Evolutionary conservation across 2,113 vertebrate species (phyloP).

Genomic region (Cheirogaleus medius): DNA sequence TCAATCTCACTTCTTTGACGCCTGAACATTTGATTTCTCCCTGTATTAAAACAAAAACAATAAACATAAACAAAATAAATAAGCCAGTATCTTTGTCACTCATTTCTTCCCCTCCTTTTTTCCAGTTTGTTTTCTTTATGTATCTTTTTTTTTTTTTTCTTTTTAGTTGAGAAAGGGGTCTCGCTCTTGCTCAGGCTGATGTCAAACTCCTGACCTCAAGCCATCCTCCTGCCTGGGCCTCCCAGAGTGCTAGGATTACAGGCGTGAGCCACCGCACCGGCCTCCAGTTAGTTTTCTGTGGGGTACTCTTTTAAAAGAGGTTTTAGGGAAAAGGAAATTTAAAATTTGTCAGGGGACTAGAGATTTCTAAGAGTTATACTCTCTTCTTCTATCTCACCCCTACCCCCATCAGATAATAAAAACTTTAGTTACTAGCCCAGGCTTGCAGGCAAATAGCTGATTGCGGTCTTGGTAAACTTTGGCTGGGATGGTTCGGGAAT

Average conservation of each 20-base stretch:
- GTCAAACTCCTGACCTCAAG: too few species aligned
- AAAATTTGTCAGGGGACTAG: not conserved
- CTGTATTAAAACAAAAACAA: constrained; percentile 70
- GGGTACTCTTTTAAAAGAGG: not conserved
- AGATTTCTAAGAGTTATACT: not conserved
- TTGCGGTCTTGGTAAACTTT: not conserved
- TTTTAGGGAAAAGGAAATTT: constrained; percentile 13
- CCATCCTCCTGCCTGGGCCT: too few species aligned
- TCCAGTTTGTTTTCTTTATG: not conserved
- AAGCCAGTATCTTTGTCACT: not conserved
- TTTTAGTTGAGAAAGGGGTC: too few species aligned
- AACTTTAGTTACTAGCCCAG: not conserved
- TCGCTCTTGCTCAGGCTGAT: too few species aligned
- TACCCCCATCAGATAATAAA: not conserved
- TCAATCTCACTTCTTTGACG: constrained; percentile 54
- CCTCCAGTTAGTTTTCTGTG: not conserved
- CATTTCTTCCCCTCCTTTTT: not conserved
- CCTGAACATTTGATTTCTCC: constrained; percentile 72
- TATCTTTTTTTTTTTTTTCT: too few species aligned
- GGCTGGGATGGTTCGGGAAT: not conserved
- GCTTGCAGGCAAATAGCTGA: not conserved
- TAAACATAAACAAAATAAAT: not conserved
- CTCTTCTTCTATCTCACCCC: not conserved
- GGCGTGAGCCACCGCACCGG: too few species aligned
- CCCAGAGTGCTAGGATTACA: too few species aligned